Conservation (phyloP, 64 coral and sea anemone genomes). For the Stichodactyla mertensii region DNA sequence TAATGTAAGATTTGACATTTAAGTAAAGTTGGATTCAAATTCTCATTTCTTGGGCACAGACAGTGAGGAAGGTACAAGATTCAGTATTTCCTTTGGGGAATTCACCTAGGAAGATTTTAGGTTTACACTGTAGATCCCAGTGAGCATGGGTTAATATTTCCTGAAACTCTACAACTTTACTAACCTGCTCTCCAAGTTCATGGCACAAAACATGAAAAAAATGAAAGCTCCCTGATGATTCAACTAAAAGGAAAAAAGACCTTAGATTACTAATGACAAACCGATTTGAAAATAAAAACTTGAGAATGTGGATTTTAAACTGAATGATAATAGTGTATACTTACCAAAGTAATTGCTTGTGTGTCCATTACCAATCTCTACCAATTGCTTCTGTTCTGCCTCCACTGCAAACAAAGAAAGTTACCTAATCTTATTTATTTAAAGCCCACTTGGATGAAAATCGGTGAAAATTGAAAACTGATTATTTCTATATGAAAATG, state of each 20-base stretch:
- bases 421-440: not conserved
- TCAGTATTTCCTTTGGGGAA: too few species aligned
- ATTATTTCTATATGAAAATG: too few species aligned
- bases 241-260: constrained; percentile 47
- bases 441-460: too few species aligned
- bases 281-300: not conserved
- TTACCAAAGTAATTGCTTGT: constrained; percentile 71
- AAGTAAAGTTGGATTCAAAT: too few species aligned
- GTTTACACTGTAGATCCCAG: too few species aligned
- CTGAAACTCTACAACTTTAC: not conserved
- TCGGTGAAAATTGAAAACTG: too few species aligned
- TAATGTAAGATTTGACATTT: too few species aligned
- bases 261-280: not conserved
- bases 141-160: not conserved
- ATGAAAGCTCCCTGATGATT: constrained; percentile 63
- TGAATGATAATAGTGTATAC: not conserved
- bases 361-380: constrained; percentile 52
- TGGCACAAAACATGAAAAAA: constrained; percentile 78
- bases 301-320: not conserved
- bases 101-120: too few species aligned
- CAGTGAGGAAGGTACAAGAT: too few species aligned
- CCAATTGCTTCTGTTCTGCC: constrained; percentile 30
- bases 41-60: too few species aligned
- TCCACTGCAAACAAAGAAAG: constrained; percentile 28
- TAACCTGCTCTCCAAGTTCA: constrained; percentile 88